These are phyloP conservation scores for Macrotis lagotis DNA, from an alignment of 2,113 vertebrate genomes.

Conservation along the genomic window DNA sequence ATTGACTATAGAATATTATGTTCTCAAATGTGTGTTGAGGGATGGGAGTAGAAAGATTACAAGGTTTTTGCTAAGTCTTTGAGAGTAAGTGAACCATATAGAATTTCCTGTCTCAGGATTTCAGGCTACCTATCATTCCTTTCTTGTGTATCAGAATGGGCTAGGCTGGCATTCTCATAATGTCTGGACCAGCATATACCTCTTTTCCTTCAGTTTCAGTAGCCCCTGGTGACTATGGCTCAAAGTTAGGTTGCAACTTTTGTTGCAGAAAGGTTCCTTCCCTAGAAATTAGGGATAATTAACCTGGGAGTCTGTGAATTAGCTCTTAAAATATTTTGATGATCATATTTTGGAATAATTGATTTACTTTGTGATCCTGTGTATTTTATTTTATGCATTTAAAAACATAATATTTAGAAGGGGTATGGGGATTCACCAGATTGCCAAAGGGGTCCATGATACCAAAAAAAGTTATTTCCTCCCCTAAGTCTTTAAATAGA, in stretches of 20 bases:
- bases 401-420: neutral
- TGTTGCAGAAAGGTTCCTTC: neutral
- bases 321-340: neutral
- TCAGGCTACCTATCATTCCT: neutral
- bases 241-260: neutral
- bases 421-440: neutral
- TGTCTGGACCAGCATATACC: neutral
- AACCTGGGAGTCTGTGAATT: neutral
- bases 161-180: neutral
- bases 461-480: neutral
- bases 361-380: neutral
- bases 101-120: neutral
- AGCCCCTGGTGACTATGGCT: neutral
- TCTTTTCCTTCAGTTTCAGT: neutral
- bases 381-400: neutral
- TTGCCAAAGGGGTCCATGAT: neutral
- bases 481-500: neutral
- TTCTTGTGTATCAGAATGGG: neutral
- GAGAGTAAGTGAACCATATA: neutral
- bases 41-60: neutral
- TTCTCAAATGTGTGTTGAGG: neutral
- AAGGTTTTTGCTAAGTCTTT: neutral
- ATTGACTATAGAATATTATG: neutral
- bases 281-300: neutral
- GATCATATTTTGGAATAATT: neutral